These are phyloP conservation scores for Morelia viridis DNA, from an alignment of 2,797 vertebrate species.

Conservation along the genomic window DNA sequence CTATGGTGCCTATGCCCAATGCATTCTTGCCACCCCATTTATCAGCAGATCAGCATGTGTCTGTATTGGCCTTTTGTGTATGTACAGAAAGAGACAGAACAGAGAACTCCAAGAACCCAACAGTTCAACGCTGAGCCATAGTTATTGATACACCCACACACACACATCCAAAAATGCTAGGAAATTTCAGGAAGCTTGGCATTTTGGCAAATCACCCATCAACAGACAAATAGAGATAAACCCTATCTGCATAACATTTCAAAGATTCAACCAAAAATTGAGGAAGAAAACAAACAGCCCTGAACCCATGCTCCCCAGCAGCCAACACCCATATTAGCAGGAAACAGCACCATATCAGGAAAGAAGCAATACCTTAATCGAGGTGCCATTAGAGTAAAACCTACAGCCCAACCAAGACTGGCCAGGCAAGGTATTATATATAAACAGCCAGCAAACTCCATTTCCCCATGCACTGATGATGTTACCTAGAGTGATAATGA, in stretches of 20 bases:
- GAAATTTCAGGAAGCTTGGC: not conserved
- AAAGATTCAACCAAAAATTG: not conserved
- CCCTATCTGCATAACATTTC: not conserved
- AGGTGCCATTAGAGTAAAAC: not conserved
- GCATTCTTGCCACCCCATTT: not conserved
- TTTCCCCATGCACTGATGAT: not conserved
- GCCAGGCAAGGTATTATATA: not conserved
- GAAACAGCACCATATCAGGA: not conserved
- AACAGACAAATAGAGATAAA: not conserved
- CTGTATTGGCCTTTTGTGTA: not conserved
- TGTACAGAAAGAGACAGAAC: not conserved
- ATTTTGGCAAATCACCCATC: not conserved
- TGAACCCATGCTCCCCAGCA: not conserved
- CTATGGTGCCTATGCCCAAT: not conserved
- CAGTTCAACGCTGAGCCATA: not conserved
- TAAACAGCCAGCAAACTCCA: not conserved
- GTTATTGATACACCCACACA: not conserved
- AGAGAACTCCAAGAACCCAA: not conserved
- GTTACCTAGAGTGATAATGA: not conserved
- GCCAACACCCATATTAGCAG: not conserved
- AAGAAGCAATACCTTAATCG: not conserved
- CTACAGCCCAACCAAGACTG: not conserved
- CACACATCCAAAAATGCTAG: not conserved
- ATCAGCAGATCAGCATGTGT: not conserved
- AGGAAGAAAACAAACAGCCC: not conserved